These are phyloP conservation scores for Gambelia wislizenii DNA, from an alignment of 2,797 vertebrate genomes.

Conservation along the genomic window DNA sequence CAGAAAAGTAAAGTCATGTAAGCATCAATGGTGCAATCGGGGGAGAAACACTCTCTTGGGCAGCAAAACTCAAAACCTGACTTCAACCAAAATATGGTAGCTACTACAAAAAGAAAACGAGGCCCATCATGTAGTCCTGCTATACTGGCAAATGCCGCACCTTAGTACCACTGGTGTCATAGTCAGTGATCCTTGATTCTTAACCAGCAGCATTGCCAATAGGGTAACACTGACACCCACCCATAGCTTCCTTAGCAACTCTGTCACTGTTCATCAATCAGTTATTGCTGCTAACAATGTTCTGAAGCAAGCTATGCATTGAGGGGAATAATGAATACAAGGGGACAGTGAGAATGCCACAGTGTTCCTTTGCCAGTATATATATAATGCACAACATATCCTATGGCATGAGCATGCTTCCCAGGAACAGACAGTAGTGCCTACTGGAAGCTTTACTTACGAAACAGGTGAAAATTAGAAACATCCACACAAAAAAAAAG, in stretches of 20 bases:
- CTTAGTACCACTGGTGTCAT: background rate
- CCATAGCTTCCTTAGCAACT: background rate
- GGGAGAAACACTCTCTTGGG: background rate
- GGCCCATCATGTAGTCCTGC: background rate
- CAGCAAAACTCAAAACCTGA: background rate
- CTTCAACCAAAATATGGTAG: background rate
- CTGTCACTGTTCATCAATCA: background rate
- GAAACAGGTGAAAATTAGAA: background rate
- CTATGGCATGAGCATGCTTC: background rate
- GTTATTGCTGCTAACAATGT: background rate
- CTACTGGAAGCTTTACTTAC: background rate
- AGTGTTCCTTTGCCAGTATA: background rate
- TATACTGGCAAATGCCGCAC: background rate
- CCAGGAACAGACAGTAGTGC: background rate
- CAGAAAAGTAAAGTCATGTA: conserved; percentile 81
- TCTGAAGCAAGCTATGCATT: background rate
- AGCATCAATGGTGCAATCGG: conserved; percentile 60
- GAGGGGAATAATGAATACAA: background rate
- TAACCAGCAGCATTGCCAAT: background rate
- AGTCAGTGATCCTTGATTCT: background rate
- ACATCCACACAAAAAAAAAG: no score
- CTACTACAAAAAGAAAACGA: background rate
- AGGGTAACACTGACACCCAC: background rate
- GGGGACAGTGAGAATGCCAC: background rate
- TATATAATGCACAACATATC: background rate